Evolutionary conservation across 2,797 vertebrate genomes (phyloP).

Genomic region (Gymnopithys bicolor): DNA sequence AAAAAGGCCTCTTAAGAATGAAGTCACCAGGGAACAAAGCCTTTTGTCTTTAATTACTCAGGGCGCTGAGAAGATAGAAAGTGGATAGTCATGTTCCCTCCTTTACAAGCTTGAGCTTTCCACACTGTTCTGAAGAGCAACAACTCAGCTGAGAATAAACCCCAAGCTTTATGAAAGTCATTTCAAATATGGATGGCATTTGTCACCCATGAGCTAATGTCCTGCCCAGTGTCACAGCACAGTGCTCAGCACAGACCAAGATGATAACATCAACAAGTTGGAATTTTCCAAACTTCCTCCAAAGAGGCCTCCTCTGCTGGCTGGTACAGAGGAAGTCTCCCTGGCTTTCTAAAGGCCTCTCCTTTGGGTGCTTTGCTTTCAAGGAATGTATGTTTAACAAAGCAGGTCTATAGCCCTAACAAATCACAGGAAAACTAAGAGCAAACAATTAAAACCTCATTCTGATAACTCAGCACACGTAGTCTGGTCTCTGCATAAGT

Average conservation of each 20-base stretch:
- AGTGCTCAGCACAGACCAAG: not conserved
- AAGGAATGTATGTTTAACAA: not conserved
- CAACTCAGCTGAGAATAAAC: not conserved
- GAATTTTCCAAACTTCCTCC: not conserved
- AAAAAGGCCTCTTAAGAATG: constrained; percentile 41
- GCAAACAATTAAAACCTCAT: not conserved
- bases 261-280: not conserved
- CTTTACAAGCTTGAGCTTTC: not conserved
- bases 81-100: not conserved
- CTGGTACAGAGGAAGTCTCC: not conserved
- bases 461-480: not conserved
- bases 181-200: not conserved
- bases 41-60: constrained; percentile 29
- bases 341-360: not conserved
- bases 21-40: constrained; percentile 41
- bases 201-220: not conserved
- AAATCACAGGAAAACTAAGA: not conserved
- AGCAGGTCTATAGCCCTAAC: not conserved
- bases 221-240: not conserved
- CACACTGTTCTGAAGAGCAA: not conserved
- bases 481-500: not conserved
- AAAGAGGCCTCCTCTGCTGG: not conserved
- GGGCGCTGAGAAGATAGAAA: not conserved
- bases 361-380: not conserved
- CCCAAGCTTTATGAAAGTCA: not conserved